A percentile compares a stretch with the other conserved stretches of the same genome.
These are phyloP conservation scores for Poecilobothrus nobilitatus DNA, from an alignment of 2,888 invertebrate species.

Conservation along the genomic window DNA sequence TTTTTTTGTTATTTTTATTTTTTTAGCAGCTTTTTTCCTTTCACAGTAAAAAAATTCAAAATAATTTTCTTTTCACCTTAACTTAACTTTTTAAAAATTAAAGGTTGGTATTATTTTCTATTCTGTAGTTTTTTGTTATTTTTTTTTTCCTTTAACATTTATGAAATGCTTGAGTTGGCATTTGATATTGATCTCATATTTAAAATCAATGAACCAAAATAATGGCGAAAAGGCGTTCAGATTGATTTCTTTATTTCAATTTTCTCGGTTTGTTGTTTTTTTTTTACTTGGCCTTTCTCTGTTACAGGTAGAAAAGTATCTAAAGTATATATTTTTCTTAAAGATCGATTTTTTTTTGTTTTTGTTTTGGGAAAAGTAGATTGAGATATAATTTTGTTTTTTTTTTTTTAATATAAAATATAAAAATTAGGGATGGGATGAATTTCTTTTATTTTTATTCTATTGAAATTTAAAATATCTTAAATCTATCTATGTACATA, in stretches of 20 bases:
- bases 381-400: no score
- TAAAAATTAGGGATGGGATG: no score
- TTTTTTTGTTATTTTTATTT: neutral
- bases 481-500: no score
- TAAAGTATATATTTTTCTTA: no score
- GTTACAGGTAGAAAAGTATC: no score
- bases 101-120: neutral
- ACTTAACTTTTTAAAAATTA: neutral
- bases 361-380: no score
- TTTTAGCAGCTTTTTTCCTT: neutral
- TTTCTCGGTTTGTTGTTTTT: no score
- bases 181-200: slow-evolving; percentile 7
- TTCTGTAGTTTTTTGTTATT: neutral
- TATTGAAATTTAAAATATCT: no score
- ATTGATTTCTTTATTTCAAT: slow-evolving; percentile 5
- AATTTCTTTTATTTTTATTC: no score
- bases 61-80: neutral
- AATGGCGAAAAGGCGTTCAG: slow-evolving; percentile 13
- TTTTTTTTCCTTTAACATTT: neutral
- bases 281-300: no score
- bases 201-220: slow-evolving; percentile 18
- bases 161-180: neutral
- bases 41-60: neutral
- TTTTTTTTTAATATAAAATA: no score
- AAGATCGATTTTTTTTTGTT: no score